Base-by-base conservation (phyloP, 2,888 invertebrate species). In the Gnatocerus cornutus region DNA sequence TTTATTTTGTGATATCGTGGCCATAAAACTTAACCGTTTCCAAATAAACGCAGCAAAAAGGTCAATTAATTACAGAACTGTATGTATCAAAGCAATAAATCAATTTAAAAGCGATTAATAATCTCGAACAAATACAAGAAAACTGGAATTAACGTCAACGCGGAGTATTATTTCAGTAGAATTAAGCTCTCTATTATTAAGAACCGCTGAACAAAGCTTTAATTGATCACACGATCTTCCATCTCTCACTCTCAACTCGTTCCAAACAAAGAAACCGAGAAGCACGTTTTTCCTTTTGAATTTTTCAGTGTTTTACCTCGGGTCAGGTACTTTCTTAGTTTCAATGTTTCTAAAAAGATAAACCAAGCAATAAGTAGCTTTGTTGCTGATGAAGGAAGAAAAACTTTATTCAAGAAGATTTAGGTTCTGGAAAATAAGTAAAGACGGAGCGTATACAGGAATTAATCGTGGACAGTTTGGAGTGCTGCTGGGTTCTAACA, bases 41-140 rank as follows among this genome's bases (percentile, higher is more conserved):
- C 56, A 56, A 65, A 65, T 65, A 56, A 46, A 56, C 46, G 55
- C 56, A 46, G 13, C 45, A 45, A 64, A 64, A 74, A 74, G 77
- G 72, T 71, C 76, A 76, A 77, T 77, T 78, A 78, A 79, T 78
- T 74, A 73, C 71, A 68, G 74, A 71, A 69, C 59, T 73, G 72
- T 71, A 71, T 69, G 71, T 75, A 74, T 66, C 72, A 72, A 68
- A 67, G 78, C 74, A 77, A 81, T 83, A 83, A 83, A 83, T 83
- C 82, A 83, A 83, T 83, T 83, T 83, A 81, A 81, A 80, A 81
- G 74, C 82, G 78, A 83, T 83, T 83, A 83, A 82, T 82, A 81
- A 82, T 81, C 77, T 76, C 77, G 76, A 77, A 76, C 74, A 80
- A 80, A 81, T 77, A 81, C 75, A 73, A 79, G 77, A 77, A 80